Evolutionary conservation across 2,888 invertebrate genomes (phyloP), one percentile per base, ranked within the genome.

Genomic region (Ichneumoninae sp.): DNA sequence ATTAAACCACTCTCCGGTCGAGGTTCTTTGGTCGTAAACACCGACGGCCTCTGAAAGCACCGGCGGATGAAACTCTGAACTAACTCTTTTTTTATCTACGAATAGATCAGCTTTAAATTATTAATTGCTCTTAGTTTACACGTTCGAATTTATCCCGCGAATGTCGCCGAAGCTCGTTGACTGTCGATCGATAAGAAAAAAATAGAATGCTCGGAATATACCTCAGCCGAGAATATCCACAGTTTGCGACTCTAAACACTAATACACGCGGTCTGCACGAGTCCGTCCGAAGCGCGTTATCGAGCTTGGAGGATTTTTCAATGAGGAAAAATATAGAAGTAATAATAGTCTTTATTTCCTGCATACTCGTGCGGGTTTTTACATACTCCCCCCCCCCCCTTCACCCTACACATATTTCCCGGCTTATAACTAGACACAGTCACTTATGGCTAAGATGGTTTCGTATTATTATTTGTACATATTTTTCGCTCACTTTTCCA

Each of bases 1-100:
- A 74, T 74, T 74, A 33, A 63, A 63, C 19, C 50, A 10, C 63
- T 47, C 63, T 22, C 44, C 66, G 1, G 10, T 44, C 30, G 57
- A 26, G 73, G 6, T 63, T 63, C 33, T 50, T 47, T 47, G 6
- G 33, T 60, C 44, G 47, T 44, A 47, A 47, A 74, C 74, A 47
- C 10, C 30, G 19, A 13, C 57, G 26, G 40, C 26, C 26, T 22
- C 26, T 13, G 26, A 13, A 22, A 22, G 1, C 8, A 57, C 26
- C 57, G 1, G 10, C 10, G 8, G 57, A 3, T 7, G 13, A 13
- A 26, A 22, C 10, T 22, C 3, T 19, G 1, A 7, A 19, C 8
- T 0, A 22, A 60, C 26, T 30, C 30, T 30, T 60, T 60, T 60
- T 26, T 60, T 30, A 54, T 22, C 22, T 22, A 54, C 19, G 54